Conservation (phyloP, 2,113 vertebrate species). For the Osmerus eperlanus region DNA sequence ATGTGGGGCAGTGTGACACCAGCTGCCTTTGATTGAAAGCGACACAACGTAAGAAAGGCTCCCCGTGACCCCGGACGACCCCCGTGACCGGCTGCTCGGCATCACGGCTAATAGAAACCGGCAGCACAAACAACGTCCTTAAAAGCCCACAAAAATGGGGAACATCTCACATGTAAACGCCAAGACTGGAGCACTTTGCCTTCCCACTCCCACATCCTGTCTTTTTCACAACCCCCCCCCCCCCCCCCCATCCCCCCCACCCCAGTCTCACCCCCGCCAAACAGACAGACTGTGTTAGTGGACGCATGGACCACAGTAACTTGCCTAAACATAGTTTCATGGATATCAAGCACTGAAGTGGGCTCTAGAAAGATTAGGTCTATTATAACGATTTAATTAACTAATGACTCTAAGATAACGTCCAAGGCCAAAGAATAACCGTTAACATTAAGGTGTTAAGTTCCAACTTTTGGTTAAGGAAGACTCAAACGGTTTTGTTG, state of each 20-base stretch:
- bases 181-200: constrained; percentile 49
- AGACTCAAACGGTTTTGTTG: constrained; percentile 1
- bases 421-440: no score
- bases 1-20: constrained; percentile 7
- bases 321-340: no score
- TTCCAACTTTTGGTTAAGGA: no score
- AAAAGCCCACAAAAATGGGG: constrained; percentile 48
- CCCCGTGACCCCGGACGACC: constrained; percentile 3
- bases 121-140: constrained; percentile 48
- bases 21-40: constrained; percentile 37
- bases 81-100: constrained; percentile 7
- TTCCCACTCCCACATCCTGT: neutral
- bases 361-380: no score
- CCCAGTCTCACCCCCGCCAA: neutral
- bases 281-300: constrained; percentile 21
- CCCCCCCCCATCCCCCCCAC: neutral
- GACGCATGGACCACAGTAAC: constrained; percentile 7
- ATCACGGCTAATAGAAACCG: constrained; percentile 25
- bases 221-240: constrained; percentile 12
- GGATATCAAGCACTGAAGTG: no score
- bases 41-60: constrained; percentile 26
- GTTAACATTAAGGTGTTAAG: no score
- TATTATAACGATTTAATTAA: no score
- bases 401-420: no score
- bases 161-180: constrained; percentile 60